Conservation (phyloP, 2,888 invertebrate genomes). For the Euplagia quadripunctaria region DNA sequence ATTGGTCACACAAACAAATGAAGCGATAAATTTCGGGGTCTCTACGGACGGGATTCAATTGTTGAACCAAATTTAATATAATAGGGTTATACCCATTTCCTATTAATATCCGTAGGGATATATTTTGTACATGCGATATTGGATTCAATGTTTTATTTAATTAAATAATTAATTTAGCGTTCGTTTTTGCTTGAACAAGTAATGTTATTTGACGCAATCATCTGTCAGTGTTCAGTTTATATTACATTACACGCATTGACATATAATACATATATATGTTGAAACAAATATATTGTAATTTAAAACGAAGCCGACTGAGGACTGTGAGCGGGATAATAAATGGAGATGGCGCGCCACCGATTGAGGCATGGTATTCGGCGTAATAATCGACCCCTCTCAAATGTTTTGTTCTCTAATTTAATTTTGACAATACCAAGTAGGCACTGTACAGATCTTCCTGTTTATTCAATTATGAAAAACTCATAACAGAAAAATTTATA, state of each 20-base stretch:
- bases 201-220: constrained; percentile 14
- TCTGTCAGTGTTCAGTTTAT: not conserved
- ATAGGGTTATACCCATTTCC: constrained; percentile 27
- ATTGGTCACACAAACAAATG: constrained; percentile 27
- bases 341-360: too few relatives aligned
- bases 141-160: constrained; percentile 41
- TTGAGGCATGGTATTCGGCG: too few relatives aligned
- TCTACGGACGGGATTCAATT: constrained; percentile 30
- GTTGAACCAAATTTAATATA: constrained; percentile 41
- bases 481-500: too few relatives aligned
- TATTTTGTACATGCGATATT: constrained; percentile 30
- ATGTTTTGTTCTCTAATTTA: too few relatives aligned
- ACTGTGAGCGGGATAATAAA: too few relatives aligned
- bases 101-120: constrained; percentile 47
- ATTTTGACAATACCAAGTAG: too few relatives aligned
- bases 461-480: too few relatives aligned
- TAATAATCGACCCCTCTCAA: too few relatives aligned
- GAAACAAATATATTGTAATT: not conserved
- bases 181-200: constrained; percentile 30
- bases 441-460: too few relatives aligned
- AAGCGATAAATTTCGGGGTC: constrained; percentile 38
- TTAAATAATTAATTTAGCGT: constrained; percentile 38
- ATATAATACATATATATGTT: not conserved
- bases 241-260: not conserved
- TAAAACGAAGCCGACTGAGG: too few relatives aligned